Percentiles rank a stretch among this genome's conserved stretches.
Evolutionary conservation across 2,888 invertebrate genomes (phyloP).

Genomic region (Agrotis ipsilon): DNA sequence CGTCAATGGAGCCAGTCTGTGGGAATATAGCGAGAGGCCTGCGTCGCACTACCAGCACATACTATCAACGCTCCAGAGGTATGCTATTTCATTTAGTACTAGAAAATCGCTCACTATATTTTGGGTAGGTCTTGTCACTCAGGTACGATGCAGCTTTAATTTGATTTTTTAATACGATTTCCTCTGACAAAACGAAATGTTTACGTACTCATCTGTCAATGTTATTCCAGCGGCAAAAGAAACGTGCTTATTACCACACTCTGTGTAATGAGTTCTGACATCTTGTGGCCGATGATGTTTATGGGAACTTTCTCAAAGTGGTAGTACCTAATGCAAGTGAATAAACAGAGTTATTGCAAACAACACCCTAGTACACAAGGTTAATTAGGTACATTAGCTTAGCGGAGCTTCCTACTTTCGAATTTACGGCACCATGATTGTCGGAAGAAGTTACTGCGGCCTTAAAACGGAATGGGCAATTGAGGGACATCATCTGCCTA

Average conservation of each 20-base stretch:
- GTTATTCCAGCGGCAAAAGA: no score
- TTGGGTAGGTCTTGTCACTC: no score
- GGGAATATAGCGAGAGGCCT: slow-evolving; percentile 86
- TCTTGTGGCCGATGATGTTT: background rate
- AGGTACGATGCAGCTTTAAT: no score
- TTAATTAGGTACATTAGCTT: background rate
- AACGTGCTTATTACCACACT: background rate
- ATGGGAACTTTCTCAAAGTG: slow-evolving; percentile 3
- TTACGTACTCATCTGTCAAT: no score
- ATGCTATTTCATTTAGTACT: background rate
- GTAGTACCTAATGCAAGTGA: background rate
- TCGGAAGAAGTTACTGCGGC: no score
- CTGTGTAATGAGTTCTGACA: background rate
- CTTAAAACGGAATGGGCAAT: no score
- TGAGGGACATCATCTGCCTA: no score
- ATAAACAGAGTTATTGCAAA: slow-evolving; percentile 13
- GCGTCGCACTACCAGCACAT: slow-evolving; percentile 71
- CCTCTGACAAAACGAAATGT: no score
- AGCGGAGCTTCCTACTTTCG: background rate
- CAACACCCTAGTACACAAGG: background rate
- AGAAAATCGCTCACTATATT: no score
- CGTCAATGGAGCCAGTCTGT: slow-evolving; percentile 86
- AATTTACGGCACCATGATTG: no score
- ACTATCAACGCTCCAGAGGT: slow-evolving; percentile 48
- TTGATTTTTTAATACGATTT: no score